Evolutionary conservation across 1,140 invertebrate genomes (phyloP).

Genomic region (Gonioctena quinquepunctata): DNA sequence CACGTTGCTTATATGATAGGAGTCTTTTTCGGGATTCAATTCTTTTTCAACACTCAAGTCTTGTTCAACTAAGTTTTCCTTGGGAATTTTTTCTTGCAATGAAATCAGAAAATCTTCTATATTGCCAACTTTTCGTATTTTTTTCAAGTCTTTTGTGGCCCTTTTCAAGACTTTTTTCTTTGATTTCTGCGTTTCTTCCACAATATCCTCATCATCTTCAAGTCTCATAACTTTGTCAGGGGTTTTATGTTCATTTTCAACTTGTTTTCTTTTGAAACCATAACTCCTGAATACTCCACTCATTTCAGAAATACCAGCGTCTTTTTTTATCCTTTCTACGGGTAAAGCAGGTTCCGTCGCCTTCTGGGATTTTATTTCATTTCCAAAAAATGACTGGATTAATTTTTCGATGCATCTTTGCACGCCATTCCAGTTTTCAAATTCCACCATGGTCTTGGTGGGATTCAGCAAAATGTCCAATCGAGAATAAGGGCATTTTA

Average conservation of each 20-base stretch:
- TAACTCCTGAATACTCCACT: slow-evolving; percentile 39
- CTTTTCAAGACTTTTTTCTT: background rate
- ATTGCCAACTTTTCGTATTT: background rate
- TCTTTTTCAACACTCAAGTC: background rate
- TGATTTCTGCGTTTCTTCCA: background rate
- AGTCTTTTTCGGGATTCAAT: background rate
- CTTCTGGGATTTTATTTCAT: background rate
- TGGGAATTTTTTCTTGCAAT: background rate
- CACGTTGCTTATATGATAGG: background rate
- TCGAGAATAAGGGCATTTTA: slow-evolving; percentile 62
- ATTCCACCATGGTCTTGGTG: slow-evolving; percentile 63
- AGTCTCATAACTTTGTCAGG: background rate
- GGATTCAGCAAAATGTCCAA: slow-evolving; percentile 63
- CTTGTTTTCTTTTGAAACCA: slow-evolving; percentile 32
- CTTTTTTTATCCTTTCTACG: slow-evolving; percentile 11
- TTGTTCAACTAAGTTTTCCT: background rate
- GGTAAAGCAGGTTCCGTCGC: background rate
- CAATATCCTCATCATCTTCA: background rate
- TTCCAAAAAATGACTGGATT: slow-evolving; percentile 39
- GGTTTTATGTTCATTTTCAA: background rate
- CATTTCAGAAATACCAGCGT: slow-evolving; percentile 44
- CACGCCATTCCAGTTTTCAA: slow-evolving; percentile 64
- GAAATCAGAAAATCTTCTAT: too few species aligned
- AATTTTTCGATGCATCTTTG: slow-evolving; percentile 60
- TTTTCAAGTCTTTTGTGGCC: background rate